Evolutionary conservation across 2,797 vertebrate species (phyloP).

Genomic region (Gobionotothen gibberifrons): DNA sequence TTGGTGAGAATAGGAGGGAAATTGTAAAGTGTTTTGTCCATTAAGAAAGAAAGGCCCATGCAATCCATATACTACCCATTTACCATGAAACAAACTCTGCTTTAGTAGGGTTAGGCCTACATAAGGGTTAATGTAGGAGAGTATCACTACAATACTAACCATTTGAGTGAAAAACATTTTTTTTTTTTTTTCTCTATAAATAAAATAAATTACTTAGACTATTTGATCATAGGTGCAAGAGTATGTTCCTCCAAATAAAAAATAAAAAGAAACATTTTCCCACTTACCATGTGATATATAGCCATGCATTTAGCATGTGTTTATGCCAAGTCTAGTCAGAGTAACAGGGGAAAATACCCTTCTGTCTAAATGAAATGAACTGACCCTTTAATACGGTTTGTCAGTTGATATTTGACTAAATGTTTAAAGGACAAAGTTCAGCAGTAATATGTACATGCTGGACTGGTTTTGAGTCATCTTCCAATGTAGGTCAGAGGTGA

Average conservation of each 20-base stretch:
- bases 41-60: too few species aligned
- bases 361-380: constrained; percentile 39
- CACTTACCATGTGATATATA: not conserved
- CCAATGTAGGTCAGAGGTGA: constrained; percentile 35
- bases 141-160: not conserved
- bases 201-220: constrained; percentile 3
- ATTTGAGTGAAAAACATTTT: not conserved
- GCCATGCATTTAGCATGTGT: not conserved
- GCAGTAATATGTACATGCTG: constrained; percentile 17
- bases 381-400: constrained; percentile 62
- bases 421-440: constrained; percentile 68
- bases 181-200: not conserved
- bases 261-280: constrained; percentile 11
- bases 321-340: constrained; percentile 4
- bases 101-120: too few species aligned
- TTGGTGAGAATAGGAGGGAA: too few species aligned
- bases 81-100: not conserved
- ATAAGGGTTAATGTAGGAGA: not conserved
- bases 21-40: too few species aligned
- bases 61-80: too few species aligned
- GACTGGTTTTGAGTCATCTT: constrained; percentile 50
- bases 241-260: constrained; percentile 14
- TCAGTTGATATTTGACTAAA: constrained; percentile 71
- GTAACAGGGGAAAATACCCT: constrained; percentile 5
- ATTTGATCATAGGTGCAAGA: constrained; percentile 21